Evolutionary conservation across 2,113 vertebrate genomes (phyloP).

Genomic region (Sebastes schlegelii): DNA sequence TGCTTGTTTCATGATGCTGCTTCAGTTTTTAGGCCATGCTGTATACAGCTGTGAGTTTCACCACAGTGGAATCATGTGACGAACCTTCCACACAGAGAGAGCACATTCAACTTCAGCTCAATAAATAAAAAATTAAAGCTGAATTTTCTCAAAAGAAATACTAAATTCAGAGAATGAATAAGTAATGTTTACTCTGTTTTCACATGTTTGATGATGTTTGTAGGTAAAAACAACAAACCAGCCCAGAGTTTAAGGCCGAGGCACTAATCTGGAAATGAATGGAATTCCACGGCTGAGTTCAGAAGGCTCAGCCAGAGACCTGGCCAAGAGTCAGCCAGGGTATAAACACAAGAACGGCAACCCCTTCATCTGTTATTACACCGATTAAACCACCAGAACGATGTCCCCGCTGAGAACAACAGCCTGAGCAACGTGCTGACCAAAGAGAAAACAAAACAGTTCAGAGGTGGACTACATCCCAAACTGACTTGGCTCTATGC

Average conservation of each 20-base stretch:
- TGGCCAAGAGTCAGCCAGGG: slow-evolving; percentile 26
- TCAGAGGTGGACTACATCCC: too few relatives aligned
- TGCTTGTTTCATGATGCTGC: neutral
- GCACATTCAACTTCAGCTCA: too few relatives aligned
- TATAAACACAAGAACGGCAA: slow-evolving; percentile 16
- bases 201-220: neutral
- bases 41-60: neutral
- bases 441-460: too few relatives aligned
- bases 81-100: neutral
- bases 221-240: neutral
- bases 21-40: neutral
- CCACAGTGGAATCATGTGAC: neutral
- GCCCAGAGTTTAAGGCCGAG: neutral
- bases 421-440: too few relatives aligned
- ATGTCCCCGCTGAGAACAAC: too few relatives aligned
- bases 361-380: slow-evolving; percentile 28
- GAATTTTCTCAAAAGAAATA: neutral
- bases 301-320: neutral
- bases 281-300: slow-evolving; percentile 34
- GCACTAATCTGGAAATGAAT: slow-evolving; percentile 50
- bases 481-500: too few relatives aligned
- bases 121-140: neutral
- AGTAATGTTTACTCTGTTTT: neutral
- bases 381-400: neutral
- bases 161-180: neutral